These are phyloP conservation scores for Galago senegalensis DNA, from an alignment of 2,797 vertebrate species.

Conservation along the genomic window DNA sequence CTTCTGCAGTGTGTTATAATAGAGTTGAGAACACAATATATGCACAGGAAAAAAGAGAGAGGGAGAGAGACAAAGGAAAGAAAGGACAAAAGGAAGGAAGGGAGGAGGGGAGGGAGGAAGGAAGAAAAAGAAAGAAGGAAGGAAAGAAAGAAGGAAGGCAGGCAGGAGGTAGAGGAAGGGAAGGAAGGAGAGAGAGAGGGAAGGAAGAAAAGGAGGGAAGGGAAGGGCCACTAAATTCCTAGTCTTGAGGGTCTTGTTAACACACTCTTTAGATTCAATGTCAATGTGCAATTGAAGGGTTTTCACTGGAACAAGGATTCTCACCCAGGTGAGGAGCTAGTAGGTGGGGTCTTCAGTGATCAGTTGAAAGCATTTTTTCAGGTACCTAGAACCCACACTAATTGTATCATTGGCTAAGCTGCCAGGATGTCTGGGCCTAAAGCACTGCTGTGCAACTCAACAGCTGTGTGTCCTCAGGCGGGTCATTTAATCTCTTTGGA, in stretches of 20 bases:
- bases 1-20: background rate
- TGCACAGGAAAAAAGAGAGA: background rate
- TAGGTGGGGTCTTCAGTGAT: background rate
- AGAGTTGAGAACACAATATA: background rate
- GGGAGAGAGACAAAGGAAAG: background rate
- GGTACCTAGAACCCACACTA: background rate
- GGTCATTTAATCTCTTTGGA: background rate
- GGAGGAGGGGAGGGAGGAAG: rapidly evolving
- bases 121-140: rapidly evolving
- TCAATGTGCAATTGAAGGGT: background rate
- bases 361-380: background rate
- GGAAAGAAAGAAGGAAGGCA: background rate
- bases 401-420: background rate
- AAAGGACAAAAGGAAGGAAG: rapidly evolving
- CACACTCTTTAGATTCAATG: background rate
- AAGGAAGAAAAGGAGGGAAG: too few relatives aligned
- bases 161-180: background rate
- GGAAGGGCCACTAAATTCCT: background rate
- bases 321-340: background rate
- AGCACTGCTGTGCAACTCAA: background rate
- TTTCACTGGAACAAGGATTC: background rate
- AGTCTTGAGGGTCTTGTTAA: background rate
- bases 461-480: background rate
- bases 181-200: too few relatives aligned
- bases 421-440: background rate